Percentiles rank a stretch among this genome's conserved stretches.
These are phyloP conservation scores for Caenorhabditis sulstoni DNA, from an alignment of 2,888 invertebrate genomes.

Conservation along the genomic window DNA sequence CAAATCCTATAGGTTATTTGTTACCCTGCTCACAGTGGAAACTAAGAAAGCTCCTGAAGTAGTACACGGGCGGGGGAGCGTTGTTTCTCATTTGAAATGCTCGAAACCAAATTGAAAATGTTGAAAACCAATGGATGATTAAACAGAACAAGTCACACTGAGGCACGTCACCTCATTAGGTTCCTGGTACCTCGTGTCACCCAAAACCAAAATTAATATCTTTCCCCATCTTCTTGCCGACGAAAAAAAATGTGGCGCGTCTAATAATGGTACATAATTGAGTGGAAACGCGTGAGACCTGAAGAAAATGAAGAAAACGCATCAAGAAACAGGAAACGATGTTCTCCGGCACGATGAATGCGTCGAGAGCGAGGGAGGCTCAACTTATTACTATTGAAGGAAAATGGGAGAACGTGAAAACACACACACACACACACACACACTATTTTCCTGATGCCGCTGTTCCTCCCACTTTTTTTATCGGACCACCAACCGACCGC, in stretches of 20 bases:
- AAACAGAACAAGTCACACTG: slow-evolving; percentile 16
- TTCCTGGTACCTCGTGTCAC: slow-evolving; percentile 5
- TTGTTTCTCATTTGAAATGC: not conserved
- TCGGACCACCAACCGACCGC: not conserved
- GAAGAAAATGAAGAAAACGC: not conserved
- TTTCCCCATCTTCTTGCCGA: not conserved
- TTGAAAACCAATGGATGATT: slow-evolving; percentile 16
- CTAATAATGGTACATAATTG: slow-evolving; percentile 16
- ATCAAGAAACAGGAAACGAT: slow-evolving; percentile 40
- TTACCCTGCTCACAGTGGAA: slow-evolving; percentile 2
- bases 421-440: no score
- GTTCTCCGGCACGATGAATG: slow-evolving; percentile 39
- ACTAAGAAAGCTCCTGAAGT: slow-evolving; percentile 13
- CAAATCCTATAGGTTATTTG: slow-evolving; percentile 9
- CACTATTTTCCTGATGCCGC: slow-evolving; percentile 13
- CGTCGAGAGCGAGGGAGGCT: not conserved
- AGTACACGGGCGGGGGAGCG: not conserved
- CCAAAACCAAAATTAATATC: slow-evolving; percentile 22
- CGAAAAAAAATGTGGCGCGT: slow-evolving; percentile 4
- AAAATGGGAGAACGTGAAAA: slow-evolving; percentile 22
- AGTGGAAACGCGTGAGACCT: slow-evolving; percentile 7
- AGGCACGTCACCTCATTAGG: slow-evolving; percentile 23
- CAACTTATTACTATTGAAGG: slow-evolving; percentile 29
- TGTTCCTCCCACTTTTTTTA: not conserved
- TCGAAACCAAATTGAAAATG: no score